A percentile compares a stretch with the other conserved stretches of the same genome.
These are phyloP conservation scores for Callyntrura guangdongensis DNA, from an alignment of 2,888 invertebrate species.

Conservation along the genomic window DNA sequence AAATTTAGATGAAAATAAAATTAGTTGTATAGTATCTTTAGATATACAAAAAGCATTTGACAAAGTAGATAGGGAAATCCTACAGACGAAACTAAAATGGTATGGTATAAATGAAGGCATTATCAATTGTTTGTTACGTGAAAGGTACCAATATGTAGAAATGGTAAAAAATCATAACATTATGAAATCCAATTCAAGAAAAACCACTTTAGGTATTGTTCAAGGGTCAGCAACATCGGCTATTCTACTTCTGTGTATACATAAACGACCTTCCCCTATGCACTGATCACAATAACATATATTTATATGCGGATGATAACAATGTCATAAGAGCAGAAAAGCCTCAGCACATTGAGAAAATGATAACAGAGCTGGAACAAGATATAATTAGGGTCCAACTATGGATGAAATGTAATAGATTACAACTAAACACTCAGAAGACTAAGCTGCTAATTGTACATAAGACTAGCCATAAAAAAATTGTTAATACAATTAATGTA, in stretches of 20 bases:
- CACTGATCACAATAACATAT: neutral
- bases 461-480: neutral
- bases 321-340: slow-evolving; percentile 20
- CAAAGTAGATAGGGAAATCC: slow-evolving; percentile 26
- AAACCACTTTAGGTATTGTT: slow-evolving; percentile 22
- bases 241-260: slow-evolving; percentile 31
- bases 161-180: neutral
- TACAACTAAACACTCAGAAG: slow-evolving; percentile 63
- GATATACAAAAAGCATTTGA: slow-evolving; percentile 75
- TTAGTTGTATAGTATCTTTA: slow-evolving; percentile 44
- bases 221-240: slow-evolving; percentile 38
- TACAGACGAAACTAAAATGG: slow-evolving; percentile 65
- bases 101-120: slow-evolving; percentile 57
- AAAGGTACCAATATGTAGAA: slow-evolving; percentile 61
- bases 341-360: neutral
- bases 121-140: slow-evolving; percentile 54
- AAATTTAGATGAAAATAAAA: neutral
- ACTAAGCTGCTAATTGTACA: slow-evolving; percentile 1
- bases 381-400: slow-evolving; percentile 1
- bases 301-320: slow-evolving; percentile 73
- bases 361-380: slow-evolving; percentile 6
- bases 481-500: neutral
- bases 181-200: slow-evolving; percentile 7
- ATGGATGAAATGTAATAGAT: slow-evolving; percentile 62
- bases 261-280: slow-evolving; percentile 63